Base-by-base conservation (phyloP, 2,888 invertebrate genomes). In the Apantesis nais region DNA sequence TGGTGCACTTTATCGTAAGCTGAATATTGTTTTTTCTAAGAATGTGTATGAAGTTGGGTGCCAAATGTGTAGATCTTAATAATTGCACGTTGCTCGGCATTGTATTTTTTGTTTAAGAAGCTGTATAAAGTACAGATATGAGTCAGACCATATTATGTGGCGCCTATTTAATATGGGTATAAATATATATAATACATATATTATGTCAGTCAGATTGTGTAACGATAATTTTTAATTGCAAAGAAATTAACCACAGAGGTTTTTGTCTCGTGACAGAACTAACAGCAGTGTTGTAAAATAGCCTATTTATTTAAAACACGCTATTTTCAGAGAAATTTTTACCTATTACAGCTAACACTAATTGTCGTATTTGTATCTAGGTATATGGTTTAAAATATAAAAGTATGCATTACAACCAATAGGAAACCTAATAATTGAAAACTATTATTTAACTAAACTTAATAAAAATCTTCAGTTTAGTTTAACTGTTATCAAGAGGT, bases 21-120 rank as follows among this genome's bases (percentile, higher is more conserved):
- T 34, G 19, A 61, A 8, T 61, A 61, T 1, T 29, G 29, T 5
- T 31, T 61, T 74, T 78, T 77, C 61, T 74, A 70, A 39, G 73
- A 70, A 73, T 67, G 5, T 81, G 67, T 75, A 73, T 76, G 74
- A 74, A 75, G 71, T 75, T 71, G 74, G 70, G 80, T 80, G 80
- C 80, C 80, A 80, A 80, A 80, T 70, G 62, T 73, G 52, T 73
- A 67, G 31, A 74, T 73, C 73, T 29, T 62, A 71, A 71, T 70
- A 78, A 73, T 29, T 68, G 70, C 60, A 71, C 58, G 39, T 72
- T 37, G n/a, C n/a, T 22, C 19, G 44, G 63, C 63, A 76, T 76
- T 74, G 62, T 81, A 12, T 44, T 29, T 78, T 78, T 64, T 80
- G 78, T 67, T 34, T 31, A 69, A 7, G 52, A 22, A 52, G 34